These are phyloP conservation scores for Solea senegalensis DNA, from an alignment of 2,113 vertebrate genomes.

Conservation along the genomic window DNA sequence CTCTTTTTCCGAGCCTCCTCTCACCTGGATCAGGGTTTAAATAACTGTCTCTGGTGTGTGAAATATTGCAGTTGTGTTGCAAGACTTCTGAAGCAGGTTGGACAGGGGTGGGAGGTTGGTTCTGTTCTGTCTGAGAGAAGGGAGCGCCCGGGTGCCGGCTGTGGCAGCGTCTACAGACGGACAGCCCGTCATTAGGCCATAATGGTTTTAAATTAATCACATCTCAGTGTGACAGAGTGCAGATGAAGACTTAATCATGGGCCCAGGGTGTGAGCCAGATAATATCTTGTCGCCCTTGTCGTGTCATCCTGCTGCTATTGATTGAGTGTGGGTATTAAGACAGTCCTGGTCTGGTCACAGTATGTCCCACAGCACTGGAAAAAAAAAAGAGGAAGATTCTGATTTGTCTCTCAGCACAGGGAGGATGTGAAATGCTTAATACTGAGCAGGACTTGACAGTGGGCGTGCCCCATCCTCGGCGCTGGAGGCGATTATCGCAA, in stretches of 20 bases:
- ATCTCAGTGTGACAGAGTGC: conserved; percentile 83
- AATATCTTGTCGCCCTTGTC: conserved; percentile 87
- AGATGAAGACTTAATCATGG: conserved; percentile 85
- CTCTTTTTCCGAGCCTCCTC: conserved; percentile 20
- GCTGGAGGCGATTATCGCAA: no score
- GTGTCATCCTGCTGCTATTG: conserved; percentile 81
- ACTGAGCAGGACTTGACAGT: no score
- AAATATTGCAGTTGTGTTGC: conserved; percentile 41
- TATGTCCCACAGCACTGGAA: conserved; percentile 56
- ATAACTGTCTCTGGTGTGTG: conserved; percentile 38
- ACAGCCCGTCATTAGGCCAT: conserved; percentile 85
- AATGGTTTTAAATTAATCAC: conserved; percentile 88
- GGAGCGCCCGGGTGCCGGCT: conserved; percentile 53
- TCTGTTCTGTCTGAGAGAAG: conserved; percentile 37
- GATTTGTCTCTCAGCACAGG: conserved; percentile 26
- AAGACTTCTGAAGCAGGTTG: conserved; percentile 41
- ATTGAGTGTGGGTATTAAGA: conserved; percentile 83
- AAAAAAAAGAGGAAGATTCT: conserved; percentile 60
- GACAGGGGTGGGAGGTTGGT: conserved; percentile 32
- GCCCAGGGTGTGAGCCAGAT: conserved; percentile 84
- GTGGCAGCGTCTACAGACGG: conserved; percentile 73
- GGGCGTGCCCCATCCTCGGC: no score
- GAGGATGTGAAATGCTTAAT: conserved; percentile 15
- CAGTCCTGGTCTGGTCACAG: conserved; percentile 68
- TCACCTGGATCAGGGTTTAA: conserved; percentile 35